Evolutionary conservation across 1,140 invertebrate species (phyloP), one percentile per base, ranked within the genome.

Genomic region (Sipha flava): DNA sequence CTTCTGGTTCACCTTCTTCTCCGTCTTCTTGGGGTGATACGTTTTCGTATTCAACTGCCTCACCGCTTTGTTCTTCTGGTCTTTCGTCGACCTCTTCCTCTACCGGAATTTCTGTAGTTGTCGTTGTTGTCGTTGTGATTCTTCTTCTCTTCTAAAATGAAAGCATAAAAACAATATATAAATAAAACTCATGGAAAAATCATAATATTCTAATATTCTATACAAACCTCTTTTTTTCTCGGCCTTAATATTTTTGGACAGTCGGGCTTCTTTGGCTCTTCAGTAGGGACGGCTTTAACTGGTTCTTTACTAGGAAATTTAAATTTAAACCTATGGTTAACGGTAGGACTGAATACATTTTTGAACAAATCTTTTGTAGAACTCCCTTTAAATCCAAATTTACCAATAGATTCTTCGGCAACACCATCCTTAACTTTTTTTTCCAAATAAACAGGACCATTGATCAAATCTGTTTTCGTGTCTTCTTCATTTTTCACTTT

Each of bases 401-500:
- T 77, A 43, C 73, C 73, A 57, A 77, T 43, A 59, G 49, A 10
- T 37, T 73, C 47, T 45, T 57, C 73, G 0, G 73, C 52, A 26
- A 40, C 5, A 43, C 29, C 47, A 16, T 77, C 52, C 4, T 77
- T 77, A 40, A 23, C 6, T 77, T 77, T 77, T 59, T 57, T 59
- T 57, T 77, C 73, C n/a, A 77, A 43, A 59, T 57, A 77, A 26
- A 77, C 21, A 5, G 73, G 73, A 18, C 73, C 52, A 12, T 59
- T 77, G 0, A 9, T 18, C 10, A 57, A 57, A 3, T 16, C 31
- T 16, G 73, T 26, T 57, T 77, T 77, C 26, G 31, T 29, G 4
- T 45, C 73, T 40, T 29, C 34, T 26, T 77, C 73, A 10, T 47
- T 77, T 77, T 77, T 77, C 1, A 75, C 70, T 72, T 81, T 79